phyloP scores from a whole-genome alignment of 2,888 invertebrate genomes.

The Brachylomia viminalis region DNA sequence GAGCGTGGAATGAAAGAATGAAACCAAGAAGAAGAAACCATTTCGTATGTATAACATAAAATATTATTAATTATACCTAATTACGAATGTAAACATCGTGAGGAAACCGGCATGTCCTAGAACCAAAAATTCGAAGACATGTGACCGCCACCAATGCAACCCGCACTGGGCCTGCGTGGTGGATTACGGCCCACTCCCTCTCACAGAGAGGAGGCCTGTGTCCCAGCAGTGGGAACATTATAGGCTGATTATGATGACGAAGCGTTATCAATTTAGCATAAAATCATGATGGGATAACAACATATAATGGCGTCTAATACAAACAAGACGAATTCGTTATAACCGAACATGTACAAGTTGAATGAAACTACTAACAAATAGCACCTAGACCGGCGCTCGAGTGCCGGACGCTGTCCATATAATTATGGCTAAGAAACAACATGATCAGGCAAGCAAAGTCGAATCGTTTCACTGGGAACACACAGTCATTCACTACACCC shows the following conservation, averaged over 20 bases:
- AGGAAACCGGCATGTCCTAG: too few relatives aligned
- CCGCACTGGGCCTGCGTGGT: too few relatives aligned
- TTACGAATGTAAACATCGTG: too few relatives aligned
- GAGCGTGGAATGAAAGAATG: slow-evolving; percentile 80
- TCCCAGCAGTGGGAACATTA: too few relatives aligned
- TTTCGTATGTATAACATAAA: slow-evolving; percentile 52
- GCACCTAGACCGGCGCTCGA: slow-evolving; percentile 82
- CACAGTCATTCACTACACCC: slow-evolving; percentile 71
- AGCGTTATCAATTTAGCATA: slow-evolving; percentile 57
- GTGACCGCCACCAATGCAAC: too few relatives aligned
- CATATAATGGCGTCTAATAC: slow-evolving; percentile 51
- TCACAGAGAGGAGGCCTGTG: too few relatives aligned
- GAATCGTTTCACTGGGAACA: slow-evolving; percentile 72
- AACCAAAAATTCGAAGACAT: too few relatives aligned
- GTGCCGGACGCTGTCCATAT: slow-evolving; percentile 69
- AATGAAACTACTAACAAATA: slow-evolving; percentile 80
- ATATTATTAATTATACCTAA: slow-evolving; percentile 56
- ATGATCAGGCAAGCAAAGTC: slow-evolving; percentile 82
- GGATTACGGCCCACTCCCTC: too few relatives aligned
- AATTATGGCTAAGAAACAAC: slow-evolving; percentile 79
- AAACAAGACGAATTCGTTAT: slow-evolving; percentile 49
- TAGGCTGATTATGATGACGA: too few relatives aligned
- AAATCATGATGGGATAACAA: slow-evolving; percentile 57
- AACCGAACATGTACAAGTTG: slow-evolving; percentile 63
- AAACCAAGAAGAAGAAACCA: slow-evolving; percentile 65